phyloP scores from a whole-genome alignment of 64 coral and sea anemone genomes.

The Stichodactyla mertensii region DNA sequence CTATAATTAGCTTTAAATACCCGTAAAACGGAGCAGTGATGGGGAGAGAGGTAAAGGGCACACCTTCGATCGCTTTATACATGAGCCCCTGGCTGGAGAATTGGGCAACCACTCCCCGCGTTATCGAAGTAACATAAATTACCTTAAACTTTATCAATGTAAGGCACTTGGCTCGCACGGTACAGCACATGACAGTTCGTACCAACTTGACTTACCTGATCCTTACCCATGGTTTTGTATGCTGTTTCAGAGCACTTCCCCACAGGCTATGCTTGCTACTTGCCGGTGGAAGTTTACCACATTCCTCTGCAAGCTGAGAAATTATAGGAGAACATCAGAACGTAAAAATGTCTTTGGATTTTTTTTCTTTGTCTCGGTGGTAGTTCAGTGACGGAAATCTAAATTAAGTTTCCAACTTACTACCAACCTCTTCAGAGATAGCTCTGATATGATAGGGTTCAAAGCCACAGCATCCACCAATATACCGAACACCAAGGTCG shows the following conservation, averaged over 20 bases:
- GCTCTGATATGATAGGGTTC: slow-evolving; percentile 12
- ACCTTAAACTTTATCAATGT: neutral
- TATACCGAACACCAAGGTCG: slow-evolving; percentile 14
- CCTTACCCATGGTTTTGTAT: slow-evolving; percentile 38
- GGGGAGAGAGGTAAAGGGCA: no score
- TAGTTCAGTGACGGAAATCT: no score
- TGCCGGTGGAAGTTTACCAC: slow-evolving; percentile 17
- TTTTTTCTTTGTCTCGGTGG: no score
- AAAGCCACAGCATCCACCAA: slow-evolving; percentile 12
- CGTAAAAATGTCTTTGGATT: neutral
- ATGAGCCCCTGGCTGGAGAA: no score
- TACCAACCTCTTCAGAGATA: slow-evolving; percentile 18
- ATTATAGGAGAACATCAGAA: neutral
- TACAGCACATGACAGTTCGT: neutral
- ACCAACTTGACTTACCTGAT: slow-evolving; percentile 40
- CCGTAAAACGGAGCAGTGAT: no score
- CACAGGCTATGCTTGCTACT: slow-evolving; percentile 34
- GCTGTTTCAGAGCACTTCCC: neutral
- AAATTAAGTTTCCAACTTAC: neutral
- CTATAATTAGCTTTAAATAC: no score
- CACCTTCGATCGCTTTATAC: no score
- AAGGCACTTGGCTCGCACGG: neutral
- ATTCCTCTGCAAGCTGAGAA: slow-evolving; percentile 16
- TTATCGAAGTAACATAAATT: neutral
- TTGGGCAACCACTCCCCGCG: no score